These are phyloP conservation scores for Piaya cayana DNA, from an alignment of 2,113 vertebrate genomes.

Conservation along the genomic window DNA sequence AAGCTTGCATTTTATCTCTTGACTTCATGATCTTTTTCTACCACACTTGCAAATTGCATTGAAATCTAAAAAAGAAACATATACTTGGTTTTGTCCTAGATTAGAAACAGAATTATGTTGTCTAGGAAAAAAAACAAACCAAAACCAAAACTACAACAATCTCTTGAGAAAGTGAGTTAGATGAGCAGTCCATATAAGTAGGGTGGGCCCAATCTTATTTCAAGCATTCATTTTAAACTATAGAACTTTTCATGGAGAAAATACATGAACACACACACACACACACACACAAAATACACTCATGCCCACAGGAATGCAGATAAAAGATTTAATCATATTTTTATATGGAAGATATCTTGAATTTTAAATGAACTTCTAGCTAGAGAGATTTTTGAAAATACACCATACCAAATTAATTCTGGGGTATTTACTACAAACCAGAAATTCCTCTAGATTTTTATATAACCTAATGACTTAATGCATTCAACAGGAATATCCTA, in stretches of 20 bases:
- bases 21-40: neutral
- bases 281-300: neutral
- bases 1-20: neutral
- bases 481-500: neutral
- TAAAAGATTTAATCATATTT: neutral
- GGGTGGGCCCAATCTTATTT: neutral
- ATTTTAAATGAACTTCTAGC: neutral
- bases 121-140: neutral
- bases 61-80: neutral
- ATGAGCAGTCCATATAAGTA: neutral
- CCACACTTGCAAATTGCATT: neutral
- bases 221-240: neutral
- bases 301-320: neutral
- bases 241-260: rapidly evolving
- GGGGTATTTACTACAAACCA: neutral
- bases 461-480: neutral
- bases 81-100: neutral
- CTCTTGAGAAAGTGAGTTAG: neutral
- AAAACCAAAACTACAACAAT: no score
- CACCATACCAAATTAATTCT: neutral
- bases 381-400: neutral
- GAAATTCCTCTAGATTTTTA: neutral
- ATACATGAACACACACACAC: neutral
- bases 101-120: neutral
- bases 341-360: rapidly evolving